phyloP scores from a whole-genome alignment of 2,888 invertebrate genomes.

The Pristionchus entomophagus region DNA sequence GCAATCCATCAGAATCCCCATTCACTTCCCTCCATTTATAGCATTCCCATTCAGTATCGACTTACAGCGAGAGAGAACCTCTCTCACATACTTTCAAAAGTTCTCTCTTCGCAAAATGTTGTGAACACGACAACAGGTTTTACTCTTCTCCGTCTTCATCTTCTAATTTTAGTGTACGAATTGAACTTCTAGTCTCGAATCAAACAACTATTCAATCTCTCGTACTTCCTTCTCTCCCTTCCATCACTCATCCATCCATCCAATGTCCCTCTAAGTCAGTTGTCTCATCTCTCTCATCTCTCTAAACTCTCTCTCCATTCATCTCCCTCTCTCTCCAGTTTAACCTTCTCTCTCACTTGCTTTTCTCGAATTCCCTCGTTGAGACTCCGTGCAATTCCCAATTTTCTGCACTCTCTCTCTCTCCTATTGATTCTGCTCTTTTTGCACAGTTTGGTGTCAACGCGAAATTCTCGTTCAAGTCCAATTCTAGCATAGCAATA shows the following conservation, averaged over 20 bases:
- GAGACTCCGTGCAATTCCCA: slow-evolving; percentile 30
- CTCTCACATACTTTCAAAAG: not conserved
- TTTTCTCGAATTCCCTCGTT: slow-evolving; percentile 14
- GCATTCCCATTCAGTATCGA: not conserved
- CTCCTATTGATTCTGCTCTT: slow-evolving; percentile 23
- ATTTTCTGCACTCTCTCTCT: slow-evolving; percentile 8
- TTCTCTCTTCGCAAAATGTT: not conserved
- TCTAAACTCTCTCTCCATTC: slow-evolving; percentile 18
- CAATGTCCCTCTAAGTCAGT: slow-evolving; percentile 12
- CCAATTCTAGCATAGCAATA: not conserved
- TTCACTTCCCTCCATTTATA: not conserved
- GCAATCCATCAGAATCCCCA: not conserved
- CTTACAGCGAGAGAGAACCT: not conserved
- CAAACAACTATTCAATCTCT: not conserved
- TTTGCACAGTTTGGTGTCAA: not conserved
- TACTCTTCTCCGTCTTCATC: too few relatives aligned
- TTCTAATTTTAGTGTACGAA: not conserved
- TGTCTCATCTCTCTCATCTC: slow-evolving; percentile 26
- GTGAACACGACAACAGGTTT: not conserved
- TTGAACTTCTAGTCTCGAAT: not conserved
- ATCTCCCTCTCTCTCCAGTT: not conserved
- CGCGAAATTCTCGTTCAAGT: not conserved
- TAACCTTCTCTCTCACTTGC: slow-evolving; percentile 37
- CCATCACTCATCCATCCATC: slow-evolving; percentile 29
- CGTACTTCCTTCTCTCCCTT: slow-evolving; percentile 7